phyloP scores from a whole-genome alignment of 1,140 invertebrate species.

The Drosophila mojavensis region DNA sequence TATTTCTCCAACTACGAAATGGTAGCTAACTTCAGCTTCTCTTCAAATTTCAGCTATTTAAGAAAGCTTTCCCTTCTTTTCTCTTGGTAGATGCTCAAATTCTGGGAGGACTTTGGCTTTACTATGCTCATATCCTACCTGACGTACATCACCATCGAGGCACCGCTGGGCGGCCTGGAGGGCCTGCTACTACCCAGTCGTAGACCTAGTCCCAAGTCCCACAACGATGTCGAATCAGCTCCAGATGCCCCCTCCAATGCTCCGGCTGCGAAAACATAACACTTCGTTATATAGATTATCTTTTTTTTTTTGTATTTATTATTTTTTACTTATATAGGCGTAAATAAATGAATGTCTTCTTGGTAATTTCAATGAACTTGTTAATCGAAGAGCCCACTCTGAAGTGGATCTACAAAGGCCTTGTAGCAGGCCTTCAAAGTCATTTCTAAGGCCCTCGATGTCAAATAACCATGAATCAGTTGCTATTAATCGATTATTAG shows the following conservation, averaged over 20 bases:
- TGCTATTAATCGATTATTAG: neutral
- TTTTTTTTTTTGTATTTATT: no score
- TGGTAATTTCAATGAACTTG: neutral
- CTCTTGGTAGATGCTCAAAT: constrained; percentile 45
- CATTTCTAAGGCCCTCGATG: neutral
- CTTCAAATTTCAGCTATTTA: neutral
- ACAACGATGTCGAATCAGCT: neutral
- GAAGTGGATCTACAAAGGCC: neutral
- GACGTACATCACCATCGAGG: constrained; percentile 55
- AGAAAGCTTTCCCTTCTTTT: neutral
- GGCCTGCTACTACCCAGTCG: constrained; percentile 21
- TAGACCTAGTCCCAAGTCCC: neutral
- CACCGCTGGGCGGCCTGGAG: constrained; percentile 59
- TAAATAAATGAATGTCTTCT: neutral
- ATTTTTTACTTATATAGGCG: constrained; percentile 15
- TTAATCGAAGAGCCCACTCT: neutral
- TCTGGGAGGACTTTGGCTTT: constrained; percentile 66
- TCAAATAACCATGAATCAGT: neutral
- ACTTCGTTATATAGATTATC: neutral
- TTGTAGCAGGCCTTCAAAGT: neutral
- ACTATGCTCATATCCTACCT: constrained; percentile 52
- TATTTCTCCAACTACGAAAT: constrained; percentile 65
- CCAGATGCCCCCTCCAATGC: neutral
- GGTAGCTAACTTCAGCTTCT: constrained; percentile 20
- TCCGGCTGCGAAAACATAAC: neutral